These are phyloP conservation scores for Xiphorhynchus elegans DNA, from an alignment of 2,113 vertebrate genomes.

Conservation along the genomic window DNA sequence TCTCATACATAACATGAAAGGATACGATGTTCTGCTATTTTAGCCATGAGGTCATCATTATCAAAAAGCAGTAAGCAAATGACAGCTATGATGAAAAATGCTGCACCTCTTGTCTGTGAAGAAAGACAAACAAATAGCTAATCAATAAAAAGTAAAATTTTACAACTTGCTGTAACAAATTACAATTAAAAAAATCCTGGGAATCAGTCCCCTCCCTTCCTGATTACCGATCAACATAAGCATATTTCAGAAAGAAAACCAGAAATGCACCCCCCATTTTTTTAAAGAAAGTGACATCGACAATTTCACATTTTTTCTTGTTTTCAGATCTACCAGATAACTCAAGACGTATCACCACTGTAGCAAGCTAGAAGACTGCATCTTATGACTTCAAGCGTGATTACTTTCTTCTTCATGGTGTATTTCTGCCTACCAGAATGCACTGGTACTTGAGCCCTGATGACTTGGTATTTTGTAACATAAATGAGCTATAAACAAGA, in stretches of 20 bases:
- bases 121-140: background rate
- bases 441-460: background rate
- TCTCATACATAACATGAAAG: slow-evolving; percentile 67
- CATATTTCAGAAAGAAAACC: background rate
- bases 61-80: slow-evolving; percentile 96
- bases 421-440: background rate
- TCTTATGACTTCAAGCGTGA: background rate
- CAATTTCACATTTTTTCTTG: background rate
- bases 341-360: background rate
- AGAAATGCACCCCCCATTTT: background rate
- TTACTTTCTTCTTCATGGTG: background rate
- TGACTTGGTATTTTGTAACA: background rate
- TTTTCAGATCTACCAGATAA: background rate
- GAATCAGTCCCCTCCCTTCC: background rate
- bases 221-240: background rate
- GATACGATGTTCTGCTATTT: slow-evolving; percentile 99
- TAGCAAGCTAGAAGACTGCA: background rate
- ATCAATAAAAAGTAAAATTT: background rate
- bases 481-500: background rate
- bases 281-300: background rate
- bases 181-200: background rate
- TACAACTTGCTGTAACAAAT: background rate
- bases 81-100: slow-evolving; percentile 94
- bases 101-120: slow-evolving; percentile 92
- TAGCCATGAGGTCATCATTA: slow-evolving; percentile 98